Evolutionary conservation across 2,113 vertebrate species (phyloP).

Genomic region (Cyanocitta stelleri): DNA sequence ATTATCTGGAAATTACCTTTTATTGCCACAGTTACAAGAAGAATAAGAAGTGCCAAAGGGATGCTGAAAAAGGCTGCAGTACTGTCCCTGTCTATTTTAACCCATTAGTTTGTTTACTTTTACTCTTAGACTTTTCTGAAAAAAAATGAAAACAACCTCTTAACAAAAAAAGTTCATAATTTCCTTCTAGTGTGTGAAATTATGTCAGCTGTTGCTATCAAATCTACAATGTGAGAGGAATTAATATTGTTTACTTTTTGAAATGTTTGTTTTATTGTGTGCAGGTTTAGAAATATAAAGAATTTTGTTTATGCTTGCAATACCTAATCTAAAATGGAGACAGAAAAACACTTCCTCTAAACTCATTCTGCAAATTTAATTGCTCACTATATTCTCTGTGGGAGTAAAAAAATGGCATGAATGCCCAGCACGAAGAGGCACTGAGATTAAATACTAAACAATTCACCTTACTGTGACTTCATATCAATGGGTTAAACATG

Average conservation of each 20-base stretch:
- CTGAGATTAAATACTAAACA: not conserved
- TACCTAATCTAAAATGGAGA: not conserved
- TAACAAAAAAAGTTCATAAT: not conserved
- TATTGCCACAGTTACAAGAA: not conserved
- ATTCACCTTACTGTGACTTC: not conserved
- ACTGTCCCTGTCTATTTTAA: not conserved
- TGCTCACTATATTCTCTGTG: not conserved
- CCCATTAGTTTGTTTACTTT: not conserved
- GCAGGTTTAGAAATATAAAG: not conserved
- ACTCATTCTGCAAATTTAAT: not conserved
- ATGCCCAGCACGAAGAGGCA: not conserved
- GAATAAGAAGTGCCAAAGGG: not conserved
- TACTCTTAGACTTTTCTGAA: not conserved
- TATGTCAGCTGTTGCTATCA: not conserved
- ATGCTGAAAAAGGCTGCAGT: not conserved
- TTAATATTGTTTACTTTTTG: not conserved
- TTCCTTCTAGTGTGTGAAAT: not conserved
- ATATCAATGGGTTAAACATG: conserved; percentile 14
- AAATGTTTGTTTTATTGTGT: not conserved
- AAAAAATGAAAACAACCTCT: not conserved
- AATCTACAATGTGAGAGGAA: not conserved
- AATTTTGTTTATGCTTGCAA: not conserved
- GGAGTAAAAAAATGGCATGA: not conserved
- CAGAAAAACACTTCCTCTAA: not conserved
- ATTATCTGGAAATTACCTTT: conserved; percentile 45